Base-by-base conservation (phyloP, 1,140 invertebrate genomes). In the Aphaenogaster floridana region DNA sequence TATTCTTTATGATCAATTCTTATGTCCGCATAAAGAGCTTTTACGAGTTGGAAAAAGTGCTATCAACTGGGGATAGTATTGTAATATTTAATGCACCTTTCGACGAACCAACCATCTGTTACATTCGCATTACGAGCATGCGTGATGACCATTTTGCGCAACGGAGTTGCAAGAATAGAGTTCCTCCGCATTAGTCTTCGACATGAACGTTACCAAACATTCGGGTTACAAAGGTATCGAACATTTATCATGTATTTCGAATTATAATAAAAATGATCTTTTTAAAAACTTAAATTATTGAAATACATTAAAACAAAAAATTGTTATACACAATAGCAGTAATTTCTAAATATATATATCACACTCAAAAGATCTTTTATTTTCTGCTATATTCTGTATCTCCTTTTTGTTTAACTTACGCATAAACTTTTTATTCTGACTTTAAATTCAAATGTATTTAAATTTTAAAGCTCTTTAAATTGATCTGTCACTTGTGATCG, bases 41-140 rank as follows among this genome's bases (percentile, higher is more conserved):
- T 50, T 80, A 21, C 2, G 11, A 68, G 39, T 7, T 9, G 8
- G 8, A 21, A 66, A 17, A 79, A 21, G 2, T 66, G 5, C 5
- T 9, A 39, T 39, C 28, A 68, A 36, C 34, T 52, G 0, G n/a
- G 4, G 6, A 68, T 39, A 68, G 7, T 34, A 13, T 39, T 52
- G 28, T 42, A 80, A 80, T 69, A 80, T 80, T 80, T 80, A 80
- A 80, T 80, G 42, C 34, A 36, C 3, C 11, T 36, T 15, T 66
- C n/a, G n/a, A 64, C 2, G n/a, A 39, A 48, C 8, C 7, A 52
- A 15, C 2, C 17, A 45, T n/a, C 54, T 77, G n/a, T 68, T 48
- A 13, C n/a, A 45, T 3, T 66, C 34, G 9, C 39, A 77, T 77
- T n/a, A 54, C n/a, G n/a, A 42, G 45, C 57, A 64, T 78, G 76